phyloP scores from a whole-genome alignment of 2,797 vertebrate genomes.

The Pangasius larnaudii region DNA sequence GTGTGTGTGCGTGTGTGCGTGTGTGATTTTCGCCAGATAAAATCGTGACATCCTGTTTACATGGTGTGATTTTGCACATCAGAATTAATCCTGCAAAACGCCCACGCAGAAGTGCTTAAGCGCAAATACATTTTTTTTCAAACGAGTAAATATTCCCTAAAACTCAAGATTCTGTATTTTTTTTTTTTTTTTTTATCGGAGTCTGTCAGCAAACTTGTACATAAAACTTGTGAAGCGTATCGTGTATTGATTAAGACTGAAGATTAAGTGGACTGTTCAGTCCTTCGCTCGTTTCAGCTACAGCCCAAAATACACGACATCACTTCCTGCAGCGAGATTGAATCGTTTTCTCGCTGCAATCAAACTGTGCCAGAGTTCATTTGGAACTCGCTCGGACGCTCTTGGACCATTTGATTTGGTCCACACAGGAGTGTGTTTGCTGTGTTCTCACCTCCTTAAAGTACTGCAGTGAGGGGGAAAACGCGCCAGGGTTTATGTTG shows the following conservation, averaged over 20 bases:
- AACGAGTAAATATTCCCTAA: background rate
- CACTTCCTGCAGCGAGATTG: background rate
- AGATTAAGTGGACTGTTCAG: background rate
- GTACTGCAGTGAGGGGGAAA: background rate
- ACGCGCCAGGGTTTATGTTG: background rate
- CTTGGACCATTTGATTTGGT: background rate
- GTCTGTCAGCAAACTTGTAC: background rate
- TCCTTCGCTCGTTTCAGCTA: background rate
- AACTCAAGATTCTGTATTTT: background rate
- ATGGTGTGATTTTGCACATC: conserved; percentile 35
- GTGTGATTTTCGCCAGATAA: conserved; percentile 7
- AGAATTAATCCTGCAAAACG: conserved; percentile 3
- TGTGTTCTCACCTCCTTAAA: background rate
- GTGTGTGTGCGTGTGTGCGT: conserved; percentile 7
- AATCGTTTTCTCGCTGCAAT: background rate
- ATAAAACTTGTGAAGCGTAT: background rate
- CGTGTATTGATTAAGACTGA: background rate
- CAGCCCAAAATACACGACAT: background rate
- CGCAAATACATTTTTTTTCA: background rate
- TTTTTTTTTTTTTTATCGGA: background rate
- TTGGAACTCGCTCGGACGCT: background rate
- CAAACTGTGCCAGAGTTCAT: background rate
- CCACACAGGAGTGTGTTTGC: background rate
- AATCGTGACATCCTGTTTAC: conserved; percentile 49
- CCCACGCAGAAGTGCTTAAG: background rate